Conservation (phyloP, 1,140 invertebrate genomes). For the Maconellicoccus hirsutus region DNA sequence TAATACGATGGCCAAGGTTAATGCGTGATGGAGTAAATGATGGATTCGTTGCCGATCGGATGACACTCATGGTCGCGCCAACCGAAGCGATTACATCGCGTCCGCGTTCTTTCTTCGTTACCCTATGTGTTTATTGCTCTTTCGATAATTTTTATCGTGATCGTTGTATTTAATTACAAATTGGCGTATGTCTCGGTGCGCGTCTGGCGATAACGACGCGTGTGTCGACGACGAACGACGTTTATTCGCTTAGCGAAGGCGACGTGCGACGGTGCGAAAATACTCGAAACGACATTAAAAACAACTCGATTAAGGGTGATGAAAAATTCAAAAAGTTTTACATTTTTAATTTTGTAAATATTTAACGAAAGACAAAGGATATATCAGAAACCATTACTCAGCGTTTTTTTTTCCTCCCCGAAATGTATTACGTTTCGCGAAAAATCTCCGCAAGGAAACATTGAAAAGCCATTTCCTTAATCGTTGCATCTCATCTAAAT, state of each 20-base stretch:
- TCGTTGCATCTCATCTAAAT: background rate
- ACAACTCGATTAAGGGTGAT: background rate
- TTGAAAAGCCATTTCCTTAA: background rate
- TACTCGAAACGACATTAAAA: no score
- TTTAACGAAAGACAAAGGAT: background rate
- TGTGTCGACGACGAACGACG: no score
- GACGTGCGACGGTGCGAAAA: no score
- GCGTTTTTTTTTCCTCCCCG: background rate
- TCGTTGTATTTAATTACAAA: conserved; percentile 16
- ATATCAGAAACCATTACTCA: conserved; percentile 4
- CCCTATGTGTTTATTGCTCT: background rate
- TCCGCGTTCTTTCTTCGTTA: conserved; percentile 17
- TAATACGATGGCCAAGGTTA: conserved; percentile 16
- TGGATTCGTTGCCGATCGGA: conserved; percentile 17
- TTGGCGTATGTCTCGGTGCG: background rate
- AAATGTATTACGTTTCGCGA: background rate
- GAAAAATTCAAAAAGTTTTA: background rate
- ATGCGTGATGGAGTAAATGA: conserved; percentile 13
- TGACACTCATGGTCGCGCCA: conserved; percentile 19
- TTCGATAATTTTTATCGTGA: background rate
- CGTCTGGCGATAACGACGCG: background rate
- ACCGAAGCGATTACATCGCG: conserved; percentile 6
- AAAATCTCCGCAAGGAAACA: background rate
- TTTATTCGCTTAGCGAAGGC: no score
- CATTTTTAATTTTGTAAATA: background rate